Conservation (phyloP, 2,113 vertebrate genomes). For the Erythrocercus mccallii region DNA sequence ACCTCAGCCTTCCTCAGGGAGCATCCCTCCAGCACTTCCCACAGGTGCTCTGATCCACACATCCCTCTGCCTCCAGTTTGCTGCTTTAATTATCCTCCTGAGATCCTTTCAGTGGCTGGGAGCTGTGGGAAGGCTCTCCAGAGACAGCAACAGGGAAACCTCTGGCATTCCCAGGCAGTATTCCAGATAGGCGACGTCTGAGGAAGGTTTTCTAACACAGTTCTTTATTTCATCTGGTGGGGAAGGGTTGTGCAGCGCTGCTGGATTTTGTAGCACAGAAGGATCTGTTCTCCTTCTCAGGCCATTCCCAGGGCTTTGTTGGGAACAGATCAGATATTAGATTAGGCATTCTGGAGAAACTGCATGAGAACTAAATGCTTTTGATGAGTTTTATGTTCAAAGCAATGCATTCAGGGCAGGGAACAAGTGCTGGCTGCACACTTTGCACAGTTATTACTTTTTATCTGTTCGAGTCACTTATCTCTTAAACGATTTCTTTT, state of each 20-base stretch:
- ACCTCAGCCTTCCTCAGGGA: not conserved
- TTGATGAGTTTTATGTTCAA: constrained; percentile 14
- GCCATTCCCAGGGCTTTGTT: not conserved
- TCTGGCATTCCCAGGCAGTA: not conserved
- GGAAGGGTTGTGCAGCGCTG: not conserved
- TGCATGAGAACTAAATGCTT: not conserved
- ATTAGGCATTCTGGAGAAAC: not conserved
- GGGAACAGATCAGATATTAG: not conserved
- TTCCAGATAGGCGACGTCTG: not conserved
- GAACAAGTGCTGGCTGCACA: not conserved
- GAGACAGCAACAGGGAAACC: not conserved
- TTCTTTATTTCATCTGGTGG: not conserved
- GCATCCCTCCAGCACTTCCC: not conserved
- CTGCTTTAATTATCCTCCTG: constrained; percentile 16
- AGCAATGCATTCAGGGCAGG: not conserved
- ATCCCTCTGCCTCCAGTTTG: not conserved
- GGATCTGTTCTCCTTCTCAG: not conserved
- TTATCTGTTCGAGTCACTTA: constrained; percentile 2
- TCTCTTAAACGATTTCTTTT: not conserved
- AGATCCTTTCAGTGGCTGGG: not conserved
- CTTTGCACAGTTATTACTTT: not conserved
- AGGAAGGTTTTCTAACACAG: not conserved
- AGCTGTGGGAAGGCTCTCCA: not conserved
- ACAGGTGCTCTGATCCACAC: not conserved
- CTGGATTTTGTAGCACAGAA: not conserved